Conservation (phyloP, 2,113 vertebrate genomes). For the Cyprinus carpio region DNA sequence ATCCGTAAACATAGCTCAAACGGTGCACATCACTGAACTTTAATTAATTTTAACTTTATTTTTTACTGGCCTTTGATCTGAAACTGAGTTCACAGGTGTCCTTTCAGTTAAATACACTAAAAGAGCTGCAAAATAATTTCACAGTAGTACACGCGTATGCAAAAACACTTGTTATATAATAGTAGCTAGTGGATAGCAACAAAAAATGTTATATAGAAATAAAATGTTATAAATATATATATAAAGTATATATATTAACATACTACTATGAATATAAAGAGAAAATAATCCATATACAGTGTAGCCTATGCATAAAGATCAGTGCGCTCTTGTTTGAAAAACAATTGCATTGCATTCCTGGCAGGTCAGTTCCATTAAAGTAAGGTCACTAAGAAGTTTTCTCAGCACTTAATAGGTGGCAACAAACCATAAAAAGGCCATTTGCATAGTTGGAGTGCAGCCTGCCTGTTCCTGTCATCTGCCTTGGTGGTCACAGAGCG, state of each 20-base stretch:
- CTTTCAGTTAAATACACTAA: not conserved
- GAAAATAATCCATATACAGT: too few species aligned
- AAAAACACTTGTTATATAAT: too few species aligned
- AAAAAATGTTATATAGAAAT: too few species aligned
- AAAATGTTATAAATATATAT: too few species aligned
- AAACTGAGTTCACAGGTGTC: not conserved
- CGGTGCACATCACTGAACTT: not conserved
- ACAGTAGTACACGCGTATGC: not conserved
- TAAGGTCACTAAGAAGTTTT: slow-evolving; percentile 20
- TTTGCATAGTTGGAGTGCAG: slow-evolving; percentile 19
- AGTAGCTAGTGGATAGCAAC: too few species aligned
- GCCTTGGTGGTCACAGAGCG: slow-evolving; percentile 38
- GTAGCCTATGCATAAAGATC: not conserved
- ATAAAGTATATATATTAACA: too few species aligned
- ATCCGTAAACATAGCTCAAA: too few species aligned
- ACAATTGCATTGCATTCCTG: not conserved
- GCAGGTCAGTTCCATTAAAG: slow-evolving; percentile 23
- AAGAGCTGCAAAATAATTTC: not conserved
- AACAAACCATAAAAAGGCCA: not conserved
- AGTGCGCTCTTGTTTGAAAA: not conserved
- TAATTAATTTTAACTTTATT: too few species aligned
- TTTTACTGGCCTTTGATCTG: not conserved
- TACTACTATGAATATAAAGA: too few species aligned
- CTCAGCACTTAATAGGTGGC: slow-evolving; percentile 20
- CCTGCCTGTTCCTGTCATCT: slow-evolving; percentile 40